Evolutionary conservation across 2,888 invertebrate genomes (phyloP).

Genomic region (Drosophila cognata): DNA sequence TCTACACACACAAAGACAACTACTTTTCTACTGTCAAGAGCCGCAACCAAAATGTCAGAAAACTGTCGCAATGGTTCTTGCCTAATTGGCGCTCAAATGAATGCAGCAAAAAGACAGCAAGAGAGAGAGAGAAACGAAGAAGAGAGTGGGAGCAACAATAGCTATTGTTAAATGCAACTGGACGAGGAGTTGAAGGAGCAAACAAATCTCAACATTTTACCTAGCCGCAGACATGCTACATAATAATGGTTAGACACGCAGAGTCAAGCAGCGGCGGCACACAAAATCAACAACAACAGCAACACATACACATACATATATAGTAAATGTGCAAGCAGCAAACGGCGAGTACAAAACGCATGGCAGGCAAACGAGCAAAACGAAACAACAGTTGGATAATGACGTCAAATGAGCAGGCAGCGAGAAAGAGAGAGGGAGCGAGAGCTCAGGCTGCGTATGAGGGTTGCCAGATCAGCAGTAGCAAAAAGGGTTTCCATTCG

Average conservation of each 20-base stretch:
- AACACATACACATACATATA: conserved; percentile 11
- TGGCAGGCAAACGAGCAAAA: conserved; percentile 37
- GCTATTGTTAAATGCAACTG: conserved; percentile 30
- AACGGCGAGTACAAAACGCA: conserved; percentile 12
- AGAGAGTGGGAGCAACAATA: conserved; percentile 3
- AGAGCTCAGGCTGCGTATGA: conserved; percentile 17
- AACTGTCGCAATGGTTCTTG: conserved; percentile 56
- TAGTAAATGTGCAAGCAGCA: conserved; percentile 38
- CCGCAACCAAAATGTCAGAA: conserved; percentile 64
- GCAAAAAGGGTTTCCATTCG: conserved; percentile 14
- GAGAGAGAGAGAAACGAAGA: not conserved
- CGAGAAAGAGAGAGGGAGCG: conserved; percentile 1
- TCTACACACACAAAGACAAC: conserved; percentile 4
- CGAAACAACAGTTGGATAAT: conserved; percentile 62
- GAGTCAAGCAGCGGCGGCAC: conserved; percentile 31
- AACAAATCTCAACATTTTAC: conserved; percentile 39
- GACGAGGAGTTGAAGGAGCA: conserved; percentile 20
- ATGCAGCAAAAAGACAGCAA: conserved; percentile 42
- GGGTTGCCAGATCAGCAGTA: conserved; percentile 39
- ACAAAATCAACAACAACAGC: not conserved
- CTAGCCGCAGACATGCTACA: conserved; percentile 32
- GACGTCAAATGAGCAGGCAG: conserved; percentile 53
- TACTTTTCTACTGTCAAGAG: conserved; percentile 36
- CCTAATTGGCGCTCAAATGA: conserved; percentile 66
- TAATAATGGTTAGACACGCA: conserved; percentile 62